Percentiles rank a stretch among this genome's conserved stretches.
phyloP scores from a whole-genome alignment of 2,888 invertebrate species.

The Erynnis tages region DNA sequence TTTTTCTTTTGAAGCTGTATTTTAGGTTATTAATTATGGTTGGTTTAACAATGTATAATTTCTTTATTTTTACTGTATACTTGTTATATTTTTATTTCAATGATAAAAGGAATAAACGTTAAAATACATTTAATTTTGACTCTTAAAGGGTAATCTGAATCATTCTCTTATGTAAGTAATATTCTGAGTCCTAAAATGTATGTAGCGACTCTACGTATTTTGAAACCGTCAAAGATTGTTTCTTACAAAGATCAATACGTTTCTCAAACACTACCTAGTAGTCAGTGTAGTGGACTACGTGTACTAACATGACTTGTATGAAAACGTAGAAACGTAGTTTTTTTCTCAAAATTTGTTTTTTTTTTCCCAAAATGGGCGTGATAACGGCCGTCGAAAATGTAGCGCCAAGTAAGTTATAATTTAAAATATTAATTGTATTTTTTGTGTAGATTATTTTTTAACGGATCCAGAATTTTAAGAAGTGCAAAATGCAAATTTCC shows the following conservation, averaged over 20 bases:
- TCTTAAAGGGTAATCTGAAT: no score
- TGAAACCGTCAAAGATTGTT: background rate
- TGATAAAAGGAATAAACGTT: no score
- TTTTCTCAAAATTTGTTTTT: background rate
- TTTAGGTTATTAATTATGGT: no score
- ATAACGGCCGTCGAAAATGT: constrained; percentile 6
- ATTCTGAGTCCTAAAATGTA: no score
- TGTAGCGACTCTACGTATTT: constrained; percentile 1
- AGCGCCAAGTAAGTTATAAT: constrained; percentile 12
- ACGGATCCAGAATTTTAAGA: no score
- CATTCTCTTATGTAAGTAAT: background rate
- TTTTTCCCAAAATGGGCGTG: constrained; percentile 16
- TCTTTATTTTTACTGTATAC: no score
- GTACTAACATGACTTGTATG: constrained; percentile 5
- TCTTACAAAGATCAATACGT: background rate
- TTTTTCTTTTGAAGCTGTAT: no score
- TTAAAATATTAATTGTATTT: no score
- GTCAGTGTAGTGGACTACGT: background rate
- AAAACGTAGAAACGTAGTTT: background rate
- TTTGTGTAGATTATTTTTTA: no score
- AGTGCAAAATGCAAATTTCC: no score
- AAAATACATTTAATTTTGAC: background rate
- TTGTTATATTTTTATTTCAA: no score
- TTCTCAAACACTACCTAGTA: constrained; percentile 9
- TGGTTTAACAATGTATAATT: no score